phyloP scores from a whole-genome alignment of 1,140 invertebrate species.

The Colletes latitarsis region DNA sequence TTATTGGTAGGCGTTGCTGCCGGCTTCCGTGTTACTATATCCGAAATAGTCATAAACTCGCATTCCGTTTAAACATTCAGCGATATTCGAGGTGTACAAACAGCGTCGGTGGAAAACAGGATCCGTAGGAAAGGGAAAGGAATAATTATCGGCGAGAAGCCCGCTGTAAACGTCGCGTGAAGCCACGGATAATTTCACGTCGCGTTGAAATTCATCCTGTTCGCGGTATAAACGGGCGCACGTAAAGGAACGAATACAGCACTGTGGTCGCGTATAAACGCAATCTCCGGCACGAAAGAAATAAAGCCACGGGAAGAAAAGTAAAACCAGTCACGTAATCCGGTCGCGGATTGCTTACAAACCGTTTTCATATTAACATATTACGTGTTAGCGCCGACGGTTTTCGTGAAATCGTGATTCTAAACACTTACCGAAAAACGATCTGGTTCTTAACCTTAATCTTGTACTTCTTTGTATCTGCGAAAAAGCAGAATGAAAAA shows the following conservation, averaged over 20 bases:
- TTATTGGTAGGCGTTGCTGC: not conserved
- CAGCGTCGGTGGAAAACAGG: not conserved
- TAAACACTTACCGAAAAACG: not conserved
- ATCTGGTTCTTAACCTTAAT: no score
- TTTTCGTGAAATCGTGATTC: not conserved
- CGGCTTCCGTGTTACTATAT: constrained; percentile 23
- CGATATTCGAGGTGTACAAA: not conserved
- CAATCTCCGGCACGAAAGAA: constrained; percentile 38
- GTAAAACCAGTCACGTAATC: constrained; percentile 51
- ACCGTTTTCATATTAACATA: constrained; percentile 7
- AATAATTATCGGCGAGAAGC: constrained; percentile 31
- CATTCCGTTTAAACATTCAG: not conserved
- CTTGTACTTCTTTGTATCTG: no score
- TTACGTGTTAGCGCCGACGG: constrained; percentile 6
- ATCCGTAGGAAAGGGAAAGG: constrained; percentile 31
- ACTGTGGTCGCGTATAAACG: constrained; percentile 36
- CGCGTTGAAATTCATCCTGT: constrained; percentile 26
- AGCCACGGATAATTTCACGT: constrained; percentile 21
- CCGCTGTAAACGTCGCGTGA: constrained; percentile 17
- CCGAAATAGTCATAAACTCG: constrained; percentile 5
- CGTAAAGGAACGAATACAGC: constrained; percentile 16
- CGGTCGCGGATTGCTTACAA: not conserved
- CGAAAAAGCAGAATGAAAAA: no score
- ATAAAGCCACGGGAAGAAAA: constrained; percentile 35
- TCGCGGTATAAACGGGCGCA: constrained; percentile 19